Conservation (phyloP, 1,140 invertebrate species). For the Cydia pomonella region DNA sequence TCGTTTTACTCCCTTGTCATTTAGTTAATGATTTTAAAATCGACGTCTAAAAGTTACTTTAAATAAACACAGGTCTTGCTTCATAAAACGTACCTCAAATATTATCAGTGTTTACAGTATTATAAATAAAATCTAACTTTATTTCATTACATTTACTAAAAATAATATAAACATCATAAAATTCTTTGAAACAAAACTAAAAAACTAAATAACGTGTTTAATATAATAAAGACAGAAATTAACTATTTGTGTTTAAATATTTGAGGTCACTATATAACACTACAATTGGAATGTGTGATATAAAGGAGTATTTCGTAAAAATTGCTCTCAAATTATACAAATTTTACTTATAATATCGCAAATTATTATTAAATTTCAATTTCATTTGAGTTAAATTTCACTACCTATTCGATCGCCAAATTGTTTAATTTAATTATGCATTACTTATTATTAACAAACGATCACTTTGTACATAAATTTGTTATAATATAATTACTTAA, state of each 20-base stretch:
- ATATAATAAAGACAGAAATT: not conserved
- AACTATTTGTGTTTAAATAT: conserved; percentile 16
- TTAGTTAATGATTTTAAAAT: conserved; percentile 51
- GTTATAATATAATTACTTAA: conserved; percentile 22
- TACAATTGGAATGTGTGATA: conserved; percentile 31
- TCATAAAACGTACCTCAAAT: conserved; percentile 48
- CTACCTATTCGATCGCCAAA: conserved; percentile 32
- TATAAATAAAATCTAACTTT: conserved; percentile 2
- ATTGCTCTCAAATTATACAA: conserved; percentile 27
- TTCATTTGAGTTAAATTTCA: conserved; percentile 11
- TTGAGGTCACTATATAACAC: conserved; percentile 5
- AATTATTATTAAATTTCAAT: conserved; percentile 22
- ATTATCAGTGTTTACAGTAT: conserved; percentile 31
- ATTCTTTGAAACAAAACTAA: no score
- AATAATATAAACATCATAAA: no score
- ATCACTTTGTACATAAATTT: conserved; percentile 33
- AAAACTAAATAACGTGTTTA: no score
- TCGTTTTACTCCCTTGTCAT: conserved; percentile 67
- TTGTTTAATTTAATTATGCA: conserved; percentile 25
- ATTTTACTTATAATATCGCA: conserved; percentile 18
- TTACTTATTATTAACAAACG: conserved; percentile 28
- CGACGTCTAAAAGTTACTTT: conserved; percentile 47
- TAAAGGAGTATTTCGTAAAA: conserved; percentile 26
- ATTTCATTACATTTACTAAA: no score
- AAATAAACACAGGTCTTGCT: conserved; percentile 42